These are phyloP conservation scores for Himalopsyche kuldschensis DNA, from an alignment of 2,888 invertebrate species.

Conservation along the genomic window DNA sequence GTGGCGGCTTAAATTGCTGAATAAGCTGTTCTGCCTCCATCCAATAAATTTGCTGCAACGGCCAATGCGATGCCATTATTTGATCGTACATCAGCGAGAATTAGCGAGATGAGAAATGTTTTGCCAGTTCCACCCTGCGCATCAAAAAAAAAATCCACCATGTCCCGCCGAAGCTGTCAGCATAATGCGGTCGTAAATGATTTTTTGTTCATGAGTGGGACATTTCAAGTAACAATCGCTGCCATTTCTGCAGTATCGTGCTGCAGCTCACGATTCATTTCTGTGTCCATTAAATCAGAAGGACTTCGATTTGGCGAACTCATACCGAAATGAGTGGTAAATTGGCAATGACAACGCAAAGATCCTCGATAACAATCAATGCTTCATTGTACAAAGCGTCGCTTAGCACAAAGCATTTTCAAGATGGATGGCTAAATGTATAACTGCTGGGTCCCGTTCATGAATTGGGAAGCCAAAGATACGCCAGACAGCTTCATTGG, in stretches of 20 bases:
- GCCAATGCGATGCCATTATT: background rate
- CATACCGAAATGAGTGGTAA: constrained; percentile 41
- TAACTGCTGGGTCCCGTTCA: background rate
- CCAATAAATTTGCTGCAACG: too few relatives aligned
- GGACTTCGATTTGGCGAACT: constrained; percentile 39
- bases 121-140: too few relatives aligned
- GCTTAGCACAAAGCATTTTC: too few relatives aligned
- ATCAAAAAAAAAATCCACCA: too few relatives aligned
- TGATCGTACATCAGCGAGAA: background rate
- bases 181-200: too few relatives aligned
- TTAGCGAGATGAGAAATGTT: constrained; percentile 11
- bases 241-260: background rate
- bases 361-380: constrained; percentile 43
- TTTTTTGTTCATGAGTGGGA: too few relatives aligned
- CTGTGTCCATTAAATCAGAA: background rate
- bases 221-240: background rate
- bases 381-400: constrained; percentile 42
- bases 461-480: background rate
- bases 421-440: too few relatives aligned
- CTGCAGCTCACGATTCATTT: background rate
- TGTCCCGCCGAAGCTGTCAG: too few relatives aligned
- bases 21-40: too few relatives aligned
- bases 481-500: background rate
- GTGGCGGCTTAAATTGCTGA: constrained; percentile 44
- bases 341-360: constrained; percentile 41